A percentile compares a stretch with the other conserved stretches of the same genome.
Evolutionary conservation across 2,888 invertebrate species (phyloP).

Genomic region (Spisula solida): DNA sequence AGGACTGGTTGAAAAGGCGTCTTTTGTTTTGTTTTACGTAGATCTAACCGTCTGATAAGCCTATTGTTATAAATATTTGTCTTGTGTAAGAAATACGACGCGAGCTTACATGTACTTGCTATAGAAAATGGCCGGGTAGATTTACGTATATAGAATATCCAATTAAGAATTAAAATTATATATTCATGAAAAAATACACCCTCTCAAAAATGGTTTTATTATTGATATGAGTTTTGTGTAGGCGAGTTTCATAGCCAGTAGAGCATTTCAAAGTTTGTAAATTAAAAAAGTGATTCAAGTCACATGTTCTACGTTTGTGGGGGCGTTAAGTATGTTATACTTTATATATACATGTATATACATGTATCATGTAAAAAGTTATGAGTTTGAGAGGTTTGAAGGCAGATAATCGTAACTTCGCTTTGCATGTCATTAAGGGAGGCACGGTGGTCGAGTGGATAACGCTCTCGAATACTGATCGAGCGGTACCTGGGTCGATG

Average conservation of each 20-base stretch:
- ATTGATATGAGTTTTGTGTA: background rate
- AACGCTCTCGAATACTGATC: too few species aligned
- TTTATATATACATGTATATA: too few species aligned
- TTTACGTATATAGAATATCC: background rate
- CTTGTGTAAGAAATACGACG: background rate
- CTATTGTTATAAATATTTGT: background rate
- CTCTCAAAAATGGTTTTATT: background rate
- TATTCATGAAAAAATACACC: background rate
- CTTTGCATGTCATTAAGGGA: too few species aligned
- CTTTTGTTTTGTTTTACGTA: constrained; percentile 17
- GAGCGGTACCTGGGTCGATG: too few species aligned
- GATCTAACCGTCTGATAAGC: background rate
- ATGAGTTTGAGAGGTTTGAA: too few species aligned
- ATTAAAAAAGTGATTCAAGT: background rate
- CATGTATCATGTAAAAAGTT: too few species aligned
- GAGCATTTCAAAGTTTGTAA: background rate
- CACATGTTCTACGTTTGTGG: too few species aligned
- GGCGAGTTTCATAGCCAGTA: background rate
- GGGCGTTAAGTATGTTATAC: too few species aligned
- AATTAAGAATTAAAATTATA: background rate
- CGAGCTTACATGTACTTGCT: background rate
- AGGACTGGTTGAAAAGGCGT: background rate
- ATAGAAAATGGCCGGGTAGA: background rate
- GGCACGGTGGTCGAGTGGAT: too few species aligned
- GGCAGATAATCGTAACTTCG: too few species aligned